Base-by-base conservation (phyloP, 2,888 invertebrate genomes). In the Oscheius sp. region DNA sequence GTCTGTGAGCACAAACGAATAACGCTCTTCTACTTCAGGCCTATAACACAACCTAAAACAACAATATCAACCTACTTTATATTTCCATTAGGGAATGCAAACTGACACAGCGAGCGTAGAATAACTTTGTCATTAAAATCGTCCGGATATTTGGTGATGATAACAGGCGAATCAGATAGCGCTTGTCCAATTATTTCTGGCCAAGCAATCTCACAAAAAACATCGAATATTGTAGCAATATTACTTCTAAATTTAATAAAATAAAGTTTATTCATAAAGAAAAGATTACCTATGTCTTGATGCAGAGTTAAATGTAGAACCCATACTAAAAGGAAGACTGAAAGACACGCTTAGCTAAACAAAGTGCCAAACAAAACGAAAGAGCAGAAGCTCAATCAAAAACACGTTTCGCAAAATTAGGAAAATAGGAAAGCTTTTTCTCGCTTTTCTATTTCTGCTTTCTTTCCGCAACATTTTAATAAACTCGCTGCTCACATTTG, bases 1-100 rank as follows among this genome's bases (percentile, higher is more conserved):
- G 82, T 93, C 94, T 29, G 97, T 98, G 86, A 97, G 89, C 63
- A 96, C 96, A 89, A 97, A 98, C 29, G 96, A 96, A 88, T 95
- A 98, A 85, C 94, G 92, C 88, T 96, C 94, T 69, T 96, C 93
- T 72, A 92, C 91, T 81, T 86, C 85, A 12, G 67, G 33, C n/a
- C 76, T 75, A 3, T 72, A 69, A 27, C 75, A 77, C 33, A 52
- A 75, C 72, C 53, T 29, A 29, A 57, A 17, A 65, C 31, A 8
- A n/a, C 57, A 12, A 65, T 64, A 64, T 34, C 33, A 15, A 64
- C 72, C 58, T n/a, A 76, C 78, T 70, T 65, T 66, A 34, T 53
- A 10, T 70, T 50, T 29, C 80, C 77, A 65, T 81, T 80, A 5
- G 87, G 87, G 70, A 86, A 86, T 3, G 83, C 74, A 71, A 87